A percentile compares a stretch with the other conserved stretches of the same genome.
Conservation (phyloP, 2,888 invertebrate species). For the Entomobrya proxima region DNA sequence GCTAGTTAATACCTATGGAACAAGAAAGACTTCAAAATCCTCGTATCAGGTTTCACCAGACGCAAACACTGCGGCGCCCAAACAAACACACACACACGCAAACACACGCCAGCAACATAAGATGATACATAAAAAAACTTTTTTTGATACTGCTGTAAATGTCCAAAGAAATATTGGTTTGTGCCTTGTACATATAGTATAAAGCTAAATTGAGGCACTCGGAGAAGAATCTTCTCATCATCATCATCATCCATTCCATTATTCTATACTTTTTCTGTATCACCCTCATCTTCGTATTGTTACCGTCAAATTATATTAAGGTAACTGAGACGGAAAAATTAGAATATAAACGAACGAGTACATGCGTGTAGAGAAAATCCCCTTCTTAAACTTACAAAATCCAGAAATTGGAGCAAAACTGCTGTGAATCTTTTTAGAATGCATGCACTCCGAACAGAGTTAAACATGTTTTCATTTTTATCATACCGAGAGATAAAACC, state of each 20-base stretch:
- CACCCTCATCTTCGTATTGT: conserved; percentile 44
- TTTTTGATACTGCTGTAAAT: conserved; percentile 30
- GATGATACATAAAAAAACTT: conserved; percentile 4
- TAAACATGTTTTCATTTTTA: too few relatives aligned
- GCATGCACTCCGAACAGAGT: too few relatives aligned
- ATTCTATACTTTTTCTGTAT: not conserved
- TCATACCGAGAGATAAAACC: too few relatives aligned
- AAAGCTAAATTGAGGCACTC: not conserved
- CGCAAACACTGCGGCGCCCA: conserved; percentile 36
- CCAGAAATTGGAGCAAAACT: conserved; percentile 26
- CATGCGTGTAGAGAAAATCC: conserved; percentile 13
- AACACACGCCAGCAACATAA: not conserved
- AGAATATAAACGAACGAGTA: conserved; percentile 44
- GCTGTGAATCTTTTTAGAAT: not conserved
- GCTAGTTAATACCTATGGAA: conserved; percentile 55
- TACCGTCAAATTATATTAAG: conserved; percentile 53
- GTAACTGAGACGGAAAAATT: conserved; percentile 31
- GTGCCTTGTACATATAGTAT: not conserved
- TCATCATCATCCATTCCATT: not conserved
- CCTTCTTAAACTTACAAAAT: not conserved
- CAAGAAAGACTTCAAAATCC: conserved; percentile 62
- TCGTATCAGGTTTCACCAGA: conserved; percentile 65
- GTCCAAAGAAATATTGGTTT: conserved; percentile 44
- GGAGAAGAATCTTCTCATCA: conserved; percentile 13
- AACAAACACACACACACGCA: conserved; percentile 50